phyloP scores from a whole-genome alignment of 2,888 invertebrate species.

The Timema podura region DNA sequence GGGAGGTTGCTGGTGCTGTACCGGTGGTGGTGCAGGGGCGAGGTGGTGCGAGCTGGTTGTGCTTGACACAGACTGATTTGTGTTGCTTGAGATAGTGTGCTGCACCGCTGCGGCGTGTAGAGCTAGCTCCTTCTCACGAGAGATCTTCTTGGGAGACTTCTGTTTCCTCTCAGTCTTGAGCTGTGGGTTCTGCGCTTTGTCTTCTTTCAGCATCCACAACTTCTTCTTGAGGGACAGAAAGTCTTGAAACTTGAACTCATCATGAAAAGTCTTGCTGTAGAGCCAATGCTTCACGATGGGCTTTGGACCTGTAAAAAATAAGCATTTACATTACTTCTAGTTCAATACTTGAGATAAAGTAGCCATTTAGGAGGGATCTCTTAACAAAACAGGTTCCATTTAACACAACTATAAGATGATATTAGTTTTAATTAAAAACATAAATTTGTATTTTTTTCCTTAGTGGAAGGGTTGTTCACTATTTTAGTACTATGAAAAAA shows the following conservation, averaged over 20 bases:
- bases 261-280: conserved; percentile 55
- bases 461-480: no score
- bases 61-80: conserved; percentile 7
- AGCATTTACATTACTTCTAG: no score
- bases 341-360: conserved; percentile 1
- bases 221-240: conserved; percentile 26
- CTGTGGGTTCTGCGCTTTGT: conserved; percentile 17
- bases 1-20: conserved; percentile 9
- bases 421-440: no score
- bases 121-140: conserved; percentile 21
- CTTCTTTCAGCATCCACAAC: conserved; percentile 23
- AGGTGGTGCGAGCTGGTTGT: background rate
- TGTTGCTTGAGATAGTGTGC: background rate
- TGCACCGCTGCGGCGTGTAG: no score
- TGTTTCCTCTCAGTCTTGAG: conserved; percentile 26
- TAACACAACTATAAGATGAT: no score
- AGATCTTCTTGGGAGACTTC: conserved; percentile 27
- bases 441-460: no score
- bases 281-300: conserved; percentile 51
- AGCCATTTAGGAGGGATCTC: no score
- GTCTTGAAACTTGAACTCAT: conserved; percentile 34
- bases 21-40: conserved; percentile 6
- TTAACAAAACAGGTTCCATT: no score
- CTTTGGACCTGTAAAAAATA: conserved; percentile 8
- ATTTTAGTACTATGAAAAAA: no score